phyloP scores from a whole-genome alignment of 2,797 vertebrate species.

The Strix occidentalis region DNA sequence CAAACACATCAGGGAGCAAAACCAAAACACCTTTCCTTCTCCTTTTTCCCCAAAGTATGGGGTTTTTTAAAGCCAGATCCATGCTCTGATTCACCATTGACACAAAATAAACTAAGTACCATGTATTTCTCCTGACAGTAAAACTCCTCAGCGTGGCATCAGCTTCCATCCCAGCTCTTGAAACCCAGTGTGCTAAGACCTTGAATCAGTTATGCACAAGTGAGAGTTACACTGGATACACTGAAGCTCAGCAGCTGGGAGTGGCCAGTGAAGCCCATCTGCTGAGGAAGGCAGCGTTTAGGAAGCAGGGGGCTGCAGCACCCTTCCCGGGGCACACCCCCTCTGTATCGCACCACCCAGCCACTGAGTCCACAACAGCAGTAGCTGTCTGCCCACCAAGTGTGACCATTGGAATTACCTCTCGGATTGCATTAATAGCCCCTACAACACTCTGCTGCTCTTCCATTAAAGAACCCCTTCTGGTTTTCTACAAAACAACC shows the following conservation, averaged over 20 bases:
- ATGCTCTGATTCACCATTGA: neutral
- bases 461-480: neutral
- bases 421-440: neutral
- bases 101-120: neutral
- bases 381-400: neutral
- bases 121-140: neutral
- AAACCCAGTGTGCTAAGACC: neutral
- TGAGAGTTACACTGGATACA: neutral
- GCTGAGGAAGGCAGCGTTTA: neutral
- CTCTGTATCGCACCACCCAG: accelerated
- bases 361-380: neutral
- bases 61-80: neutral
- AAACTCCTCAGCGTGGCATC: neutral
- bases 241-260: neutral
- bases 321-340: too few relatives aligned
- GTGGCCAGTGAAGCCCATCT: neutral
- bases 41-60: neutral
- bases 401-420: neutral
- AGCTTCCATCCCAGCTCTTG: neutral
- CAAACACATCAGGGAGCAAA: neutral
- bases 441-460: neutral
- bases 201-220: neutral
- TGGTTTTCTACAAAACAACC: neutral
- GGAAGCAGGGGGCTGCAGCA: neutral
- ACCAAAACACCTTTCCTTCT: neutral